phyloP scores from a whole-genome alignment of 2,797 vertebrate species.

The Sebastes paucispinis region DNA sequence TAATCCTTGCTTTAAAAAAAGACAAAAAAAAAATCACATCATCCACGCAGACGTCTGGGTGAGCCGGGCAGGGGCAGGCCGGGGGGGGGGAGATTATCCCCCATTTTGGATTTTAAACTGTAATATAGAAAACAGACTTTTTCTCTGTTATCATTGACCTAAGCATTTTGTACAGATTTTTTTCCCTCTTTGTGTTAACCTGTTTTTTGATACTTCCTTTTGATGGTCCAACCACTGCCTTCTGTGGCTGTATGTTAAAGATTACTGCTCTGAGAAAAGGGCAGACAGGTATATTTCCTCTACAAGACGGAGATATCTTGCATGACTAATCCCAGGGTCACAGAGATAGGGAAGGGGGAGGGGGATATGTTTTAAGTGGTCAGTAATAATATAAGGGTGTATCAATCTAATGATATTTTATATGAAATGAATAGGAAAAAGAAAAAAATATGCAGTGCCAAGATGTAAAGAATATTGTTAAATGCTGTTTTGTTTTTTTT shows the following conservation, averaged over 20 bases:
- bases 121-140: slow-evolving; percentile 94
- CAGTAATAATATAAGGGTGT: slow-evolving; percentile 89
- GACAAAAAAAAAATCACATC: slow-evolving; percentile 58
- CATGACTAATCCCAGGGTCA: slow-evolving; percentile 93
- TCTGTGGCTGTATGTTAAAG: slow-evolving; percentile 86
- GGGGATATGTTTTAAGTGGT: slow-evolving; percentile 83
- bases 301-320: slow-evolving; percentile 89
- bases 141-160: slow-evolving; percentile 89
- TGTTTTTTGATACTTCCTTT: slow-evolving; percentile 92
- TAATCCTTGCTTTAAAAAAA: slow-evolving; percentile 88
- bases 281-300: slow-evolving; percentile 81
- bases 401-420: slow-evolving; percentile 93
- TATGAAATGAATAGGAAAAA: slow-evolving; percentile 84
- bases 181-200: slow-evolving; percentile 79
- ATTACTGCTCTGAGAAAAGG: slow-evolving; percentile 82
- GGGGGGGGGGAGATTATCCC: slow-evolving; percentile 81
- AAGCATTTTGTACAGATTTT: slow-evolving; percentile 93
- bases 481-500: slow-evolving; percentile 73
- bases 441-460: slow-evolving; percentile 93
- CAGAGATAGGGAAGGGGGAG: slow-evolving; percentile 53
- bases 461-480: slow-evolving; percentile 95
- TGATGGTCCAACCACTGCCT: slow-evolving; percentile 89
- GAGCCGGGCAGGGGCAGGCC: slow-evolving; percentile 54
- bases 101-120: slow-evolving; percentile 90
- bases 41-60: slow-evolving; percentile 87